Percentiles rank a stretch among this genome's conserved stretches.
Evolutionary conservation across 2,797 vertebrate species (phyloP).

Genomic region (Huso huso): DNA sequence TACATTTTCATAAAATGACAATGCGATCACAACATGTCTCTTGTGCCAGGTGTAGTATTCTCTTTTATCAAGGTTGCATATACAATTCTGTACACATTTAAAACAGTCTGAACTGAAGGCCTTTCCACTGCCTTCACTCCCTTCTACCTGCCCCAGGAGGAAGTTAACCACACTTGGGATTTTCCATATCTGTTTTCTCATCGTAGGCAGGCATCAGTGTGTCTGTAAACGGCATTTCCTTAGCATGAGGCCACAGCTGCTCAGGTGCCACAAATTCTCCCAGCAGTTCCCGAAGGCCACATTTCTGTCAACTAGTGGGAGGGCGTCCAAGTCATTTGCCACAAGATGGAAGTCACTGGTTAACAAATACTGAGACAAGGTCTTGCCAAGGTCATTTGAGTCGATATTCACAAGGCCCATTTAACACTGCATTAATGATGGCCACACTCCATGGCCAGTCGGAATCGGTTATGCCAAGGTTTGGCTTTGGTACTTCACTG

Average conservation of each 20-base stretch:
- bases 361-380: conserved; percentile 84
- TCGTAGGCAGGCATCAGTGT: conserved; percentile 80
- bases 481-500: conserved; percentile 56
- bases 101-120: conserved; percentile 70
- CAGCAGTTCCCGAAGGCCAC: conserved; percentile 71
- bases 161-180: conserved; percentile 81
- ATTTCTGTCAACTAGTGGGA: conserved; percentile 69
- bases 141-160: conserved; percentile 74
- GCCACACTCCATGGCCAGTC: conserved; percentile 75
- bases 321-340: conserved; percentile 84
- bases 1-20: no score
- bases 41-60: conserved; percentile 39
- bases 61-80: conserved; percentile 68
- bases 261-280: conserved; percentile 92
- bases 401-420: conserved; percentile 88
- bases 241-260: conserved; percentile 78
- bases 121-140: conserved; percentile 77
- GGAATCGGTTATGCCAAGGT: conserved; percentile 76
- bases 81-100: conserved; percentile 69
- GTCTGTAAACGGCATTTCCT: conserved; percentile 61
- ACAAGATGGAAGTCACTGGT: conserved; percentile 75
- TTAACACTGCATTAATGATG: no score
- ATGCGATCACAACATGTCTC: conserved; percentile 70
- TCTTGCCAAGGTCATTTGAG: conserved; percentile 83
- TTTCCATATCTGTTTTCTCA: conserved; percentile 92